Conservation (phyloP, 2,888 invertebrate species). For the Parnassius apollo region DNA sequence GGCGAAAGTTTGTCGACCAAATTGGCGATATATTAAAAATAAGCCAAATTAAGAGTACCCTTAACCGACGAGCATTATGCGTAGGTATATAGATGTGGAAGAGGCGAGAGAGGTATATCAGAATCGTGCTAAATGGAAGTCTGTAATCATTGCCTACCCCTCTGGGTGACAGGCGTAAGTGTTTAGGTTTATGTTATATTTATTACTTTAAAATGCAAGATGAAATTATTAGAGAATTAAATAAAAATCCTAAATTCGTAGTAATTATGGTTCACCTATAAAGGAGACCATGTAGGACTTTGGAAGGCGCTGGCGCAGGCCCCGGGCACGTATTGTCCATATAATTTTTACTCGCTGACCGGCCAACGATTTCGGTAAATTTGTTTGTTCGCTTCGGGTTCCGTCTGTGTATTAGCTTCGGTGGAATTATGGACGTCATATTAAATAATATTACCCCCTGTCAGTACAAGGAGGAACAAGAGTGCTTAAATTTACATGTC, state of each 20-base stretch:
- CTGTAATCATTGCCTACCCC: too few species aligned
- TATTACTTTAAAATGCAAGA: too few species aligned
- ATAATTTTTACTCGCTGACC: constrained; percentile 65
- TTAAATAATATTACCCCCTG: constrained; percentile 60
- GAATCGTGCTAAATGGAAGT: too few species aligned
- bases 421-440: constrained; percentile 59
- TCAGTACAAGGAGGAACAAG: constrained; percentile 23
- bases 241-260: neutral
- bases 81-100: too few species aligned
- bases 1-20: too few species aligned
- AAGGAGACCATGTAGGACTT: constrained; percentile 18
- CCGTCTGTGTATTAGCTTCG: constrained; percentile 67
- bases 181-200: too few species aligned
- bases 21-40: too few species aligned
- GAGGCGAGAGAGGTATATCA: too few species aligned
- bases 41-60: too few species aligned
- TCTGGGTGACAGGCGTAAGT: too few species aligned
- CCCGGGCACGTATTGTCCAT: constrained; percentile 48
- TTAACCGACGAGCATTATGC: too few species aligned
- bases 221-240: too few species aligned
- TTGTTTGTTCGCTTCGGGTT: constrained; percentile 71
- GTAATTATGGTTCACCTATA: constrained; percentile 17
- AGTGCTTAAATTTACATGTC: constrained; percentile 34
- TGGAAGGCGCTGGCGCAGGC: constrained; percentile 38
- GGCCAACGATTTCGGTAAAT: constrained; percentile 74